A percentile compares a stretch with the other conserved stretches of the same genome.
phyloP scores from a whole-genome alignment of 2,113 vertebrate genomes.

The Tragelaphus imberbis region DNA sequence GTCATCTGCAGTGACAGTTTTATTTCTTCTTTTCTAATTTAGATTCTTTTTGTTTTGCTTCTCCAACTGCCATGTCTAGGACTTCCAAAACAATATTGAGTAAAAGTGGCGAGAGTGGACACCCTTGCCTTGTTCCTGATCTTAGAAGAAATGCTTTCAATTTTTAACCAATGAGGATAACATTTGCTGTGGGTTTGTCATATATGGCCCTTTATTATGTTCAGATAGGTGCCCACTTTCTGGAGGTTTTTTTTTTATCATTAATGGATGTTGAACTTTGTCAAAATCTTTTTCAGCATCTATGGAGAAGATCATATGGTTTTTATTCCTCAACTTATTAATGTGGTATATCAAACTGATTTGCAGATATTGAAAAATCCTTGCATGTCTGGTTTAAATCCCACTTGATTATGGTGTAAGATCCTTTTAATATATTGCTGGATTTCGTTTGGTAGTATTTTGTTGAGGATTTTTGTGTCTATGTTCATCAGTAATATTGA shows the following conservation, averaged over 20 bases:
- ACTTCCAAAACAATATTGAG: neutral
- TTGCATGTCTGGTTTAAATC: neutral
- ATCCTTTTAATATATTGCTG: neutral
- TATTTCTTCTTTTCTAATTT: neutral
- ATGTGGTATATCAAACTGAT: neutral
- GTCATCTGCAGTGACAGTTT: neutral
- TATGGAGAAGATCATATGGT: neutral
- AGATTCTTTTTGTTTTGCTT: neutral
- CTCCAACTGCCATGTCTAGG: neutral
- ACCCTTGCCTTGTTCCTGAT: neutral
- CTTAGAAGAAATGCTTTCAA: neutral
- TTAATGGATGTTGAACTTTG: neutral
- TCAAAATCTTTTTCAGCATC: neutral
- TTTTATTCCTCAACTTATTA: neutral
- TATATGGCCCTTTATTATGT: neutral
- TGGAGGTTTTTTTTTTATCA: neutral
- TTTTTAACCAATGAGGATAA: neutral
- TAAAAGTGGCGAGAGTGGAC: neutral
- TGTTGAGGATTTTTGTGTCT: neutral
- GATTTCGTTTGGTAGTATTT: neutral
- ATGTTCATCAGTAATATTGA: neutral
- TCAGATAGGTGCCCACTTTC: neutral
- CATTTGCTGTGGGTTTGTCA: neutral
- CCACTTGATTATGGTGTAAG: neutral
- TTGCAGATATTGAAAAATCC: neutral